A percentile compares a stretch with the other conserved stretches of the same genome.
Evolutionary conservation across 1,140 invertebrate species (phyloP).

Genomic region (Spodoptera frugiperda): DNA sequence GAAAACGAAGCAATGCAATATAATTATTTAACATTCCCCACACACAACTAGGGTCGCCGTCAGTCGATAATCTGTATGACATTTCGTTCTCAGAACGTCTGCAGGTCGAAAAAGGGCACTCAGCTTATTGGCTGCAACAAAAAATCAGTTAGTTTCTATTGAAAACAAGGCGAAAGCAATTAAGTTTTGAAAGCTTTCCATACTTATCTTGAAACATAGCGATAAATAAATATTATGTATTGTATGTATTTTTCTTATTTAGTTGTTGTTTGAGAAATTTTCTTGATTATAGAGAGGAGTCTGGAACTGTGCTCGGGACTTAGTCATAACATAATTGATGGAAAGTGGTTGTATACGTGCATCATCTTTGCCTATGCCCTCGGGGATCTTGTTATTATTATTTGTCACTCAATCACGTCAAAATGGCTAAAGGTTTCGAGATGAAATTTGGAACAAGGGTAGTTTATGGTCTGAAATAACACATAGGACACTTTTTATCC

Average conservation of each 20-base stretch:
- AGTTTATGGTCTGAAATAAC: too few species aligned
- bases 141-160: conserved; percentile 46
- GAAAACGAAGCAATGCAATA: conserved; percentile 26
- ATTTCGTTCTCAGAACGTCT: conserved; percentile 67
- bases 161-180: conserved; percentile 48
- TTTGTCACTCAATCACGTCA: too few species aligned
- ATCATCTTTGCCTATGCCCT: too few species aligned
- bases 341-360: too few species aligned
- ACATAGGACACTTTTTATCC: too few species aligned
- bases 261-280: neutral
- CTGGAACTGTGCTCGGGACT: too few species aligned
- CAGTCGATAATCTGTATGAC: conserved; percentile 71
- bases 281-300: neutral
- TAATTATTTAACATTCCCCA: conserved; percentile 53
- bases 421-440: too few species aligned
- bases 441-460: too few species aligned
- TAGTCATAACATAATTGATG: too few species aligned
- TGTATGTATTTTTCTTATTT: too few species aligned
- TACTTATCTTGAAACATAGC: neutral
- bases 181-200: conserved; percentile 37
- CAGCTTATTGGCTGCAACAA: conserved; percentile 39
- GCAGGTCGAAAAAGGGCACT: conserved; percentile 66
- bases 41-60: conserved; percentile 57
- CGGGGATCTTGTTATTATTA: too few species aligned
- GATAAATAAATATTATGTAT: neutral